Evolutionary conservation across 2,797 vertebrate genomes (phyloP), one percentile per base, ranked within the genome.

Genomic region (Lepilemur ruficaudatus): DNA sequence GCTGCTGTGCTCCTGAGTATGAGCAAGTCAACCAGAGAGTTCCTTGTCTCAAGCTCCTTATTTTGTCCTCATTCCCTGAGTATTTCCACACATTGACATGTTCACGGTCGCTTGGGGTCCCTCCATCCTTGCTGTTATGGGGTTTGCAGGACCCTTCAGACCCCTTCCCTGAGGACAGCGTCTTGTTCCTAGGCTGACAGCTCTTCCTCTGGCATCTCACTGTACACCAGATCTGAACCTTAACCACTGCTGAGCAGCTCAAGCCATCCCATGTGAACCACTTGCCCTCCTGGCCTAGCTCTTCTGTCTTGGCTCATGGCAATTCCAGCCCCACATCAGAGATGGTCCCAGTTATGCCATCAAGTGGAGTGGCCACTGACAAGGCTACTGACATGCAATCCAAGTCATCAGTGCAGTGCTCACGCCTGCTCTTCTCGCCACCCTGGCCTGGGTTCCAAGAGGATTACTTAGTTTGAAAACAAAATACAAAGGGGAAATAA

Each of bases 401-500:
- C 38, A 69, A 84, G 72, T 76, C 81, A 61, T 48, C 30, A 30
- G 78, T 38, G 18, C 7, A 0, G 14, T 46, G 18, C 35, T 52
- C 38, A 43, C 38, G 17, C 10, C 23, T 72, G 41, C 7, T 41
- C 46, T 35, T 57, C 30, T 43, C 14, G 38, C 41, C 41, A 41
- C 50, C 9, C 12, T 87, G 69, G 46, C 70, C n/a, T 91, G 13
- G 0, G 41, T 52, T 83, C 25, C 1, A 35, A 85, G 30, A 93
- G 46, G 61, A 88, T n/a, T 46, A 25, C 69, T 65, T 38, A 69
- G 32, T 85, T 76, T 89, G 80, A 72, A 78, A 93, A 93, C 28
- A 78, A 96, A 95, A 78, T 82, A 73, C 38, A 92, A 75, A 89
- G 18, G 14, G 13, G 11, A 72, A 50, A 81, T 72, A 96, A 84